Conservation (phyloP, 2,797 vertebrate species). For the Lates japonicus region DNA sequence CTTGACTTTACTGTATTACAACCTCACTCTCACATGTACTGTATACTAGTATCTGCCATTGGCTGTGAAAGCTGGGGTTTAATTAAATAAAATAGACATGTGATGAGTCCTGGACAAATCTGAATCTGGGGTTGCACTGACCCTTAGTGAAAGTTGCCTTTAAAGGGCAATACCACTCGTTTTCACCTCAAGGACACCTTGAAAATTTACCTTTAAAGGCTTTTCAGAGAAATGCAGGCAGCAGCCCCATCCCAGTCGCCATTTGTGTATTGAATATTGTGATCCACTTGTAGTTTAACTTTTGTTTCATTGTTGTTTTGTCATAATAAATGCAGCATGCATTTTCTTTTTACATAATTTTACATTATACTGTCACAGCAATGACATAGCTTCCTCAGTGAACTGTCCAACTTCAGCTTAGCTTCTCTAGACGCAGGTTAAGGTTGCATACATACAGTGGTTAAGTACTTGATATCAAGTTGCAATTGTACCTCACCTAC, state of each 20-base stretch:
- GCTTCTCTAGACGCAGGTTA: background rate
- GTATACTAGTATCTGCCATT: background rate
- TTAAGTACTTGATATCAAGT: background rate
- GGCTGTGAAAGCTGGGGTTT: background rate
- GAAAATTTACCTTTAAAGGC: background rate
- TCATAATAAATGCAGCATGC: background rate
- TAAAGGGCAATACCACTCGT: background rate
- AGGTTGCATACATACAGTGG: background rate
- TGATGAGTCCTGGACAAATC: background rate
- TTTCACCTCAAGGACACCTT: background rate
- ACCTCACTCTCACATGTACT: background rate
- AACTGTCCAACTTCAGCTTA: background rate
- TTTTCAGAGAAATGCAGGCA: background rate
- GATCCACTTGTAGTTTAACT: background rate
- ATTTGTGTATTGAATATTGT: no score
- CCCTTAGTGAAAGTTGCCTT: background rate
- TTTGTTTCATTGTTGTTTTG: background rate
- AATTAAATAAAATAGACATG: background rate
- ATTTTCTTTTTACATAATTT: background rate
- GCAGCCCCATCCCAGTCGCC: no score
- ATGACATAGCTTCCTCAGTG: background rate
- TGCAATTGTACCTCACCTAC: background rate
- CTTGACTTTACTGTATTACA: background rate
- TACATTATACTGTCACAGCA: background rate
- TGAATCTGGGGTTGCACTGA: background rate